These are phyloP conservation scores for Candidula unifasciata DNA, from an alignment of 2,888 invertebrate genomes.

Conservation along the genomic window DNA sequence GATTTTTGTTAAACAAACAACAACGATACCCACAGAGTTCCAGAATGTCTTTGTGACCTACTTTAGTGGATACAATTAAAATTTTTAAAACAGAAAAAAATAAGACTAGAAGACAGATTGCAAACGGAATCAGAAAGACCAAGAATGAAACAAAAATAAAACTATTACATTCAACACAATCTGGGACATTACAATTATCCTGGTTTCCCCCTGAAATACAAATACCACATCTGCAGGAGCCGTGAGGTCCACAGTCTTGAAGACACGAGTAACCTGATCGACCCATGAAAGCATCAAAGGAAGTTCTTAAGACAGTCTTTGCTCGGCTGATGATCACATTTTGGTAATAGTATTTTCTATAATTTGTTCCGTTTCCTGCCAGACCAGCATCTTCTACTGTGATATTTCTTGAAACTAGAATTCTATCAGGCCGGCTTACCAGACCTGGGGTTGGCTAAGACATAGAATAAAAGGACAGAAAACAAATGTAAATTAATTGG, in stretches of 20 bases:
- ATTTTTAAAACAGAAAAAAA: slow-evolving; percentile 63
- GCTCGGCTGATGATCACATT: slow-evolving; percentile 63
- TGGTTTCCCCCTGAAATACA: slow-evolving; percentile 67
- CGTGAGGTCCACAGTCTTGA: slow-evolving; percentile 75
- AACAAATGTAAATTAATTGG: too few relatives aligned
- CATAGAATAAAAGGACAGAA: slow-evolving; percentile 33
- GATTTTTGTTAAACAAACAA: slow-evolving; percentile 69
- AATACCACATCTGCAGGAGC: slow-evolving; percentile 73
- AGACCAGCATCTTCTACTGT: slow-evolving; percentile 46
- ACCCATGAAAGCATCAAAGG: slow-evolving; percentile 59
- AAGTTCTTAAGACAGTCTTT: slow-evolving; percentile 58
- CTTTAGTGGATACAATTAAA: slow-evolving; percentile 61
- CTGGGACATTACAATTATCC: slow-evolving; percentile 64
- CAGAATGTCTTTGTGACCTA: slow-evolving; percentile 58
- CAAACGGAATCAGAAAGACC: slow-evolving; percentile 52
- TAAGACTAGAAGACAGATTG: slow-evolving; percentile 58
- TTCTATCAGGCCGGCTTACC: slow-evolving; percentile 73
- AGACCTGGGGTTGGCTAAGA: slow-evolving; percentile 71
- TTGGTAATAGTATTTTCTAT: slow-evolving; percentile 59
- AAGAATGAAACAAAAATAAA: slow-evolving; percentile 56
- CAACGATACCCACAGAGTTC: slow-evolving; percentile 66
- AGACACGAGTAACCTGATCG: slow-evolving; percentile 67
- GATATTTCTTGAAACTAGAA: slow-evolving; percentile 61
- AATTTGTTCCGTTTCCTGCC: slow-evolving; percentile 63
- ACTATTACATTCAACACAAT: slow-evolving; percentile 66